These are phyloP conservation scores for Dexiosoma caninum DNA, from an alignment of 2,888 invertebrate genomes.

Conservation along the genomic window DNA sequence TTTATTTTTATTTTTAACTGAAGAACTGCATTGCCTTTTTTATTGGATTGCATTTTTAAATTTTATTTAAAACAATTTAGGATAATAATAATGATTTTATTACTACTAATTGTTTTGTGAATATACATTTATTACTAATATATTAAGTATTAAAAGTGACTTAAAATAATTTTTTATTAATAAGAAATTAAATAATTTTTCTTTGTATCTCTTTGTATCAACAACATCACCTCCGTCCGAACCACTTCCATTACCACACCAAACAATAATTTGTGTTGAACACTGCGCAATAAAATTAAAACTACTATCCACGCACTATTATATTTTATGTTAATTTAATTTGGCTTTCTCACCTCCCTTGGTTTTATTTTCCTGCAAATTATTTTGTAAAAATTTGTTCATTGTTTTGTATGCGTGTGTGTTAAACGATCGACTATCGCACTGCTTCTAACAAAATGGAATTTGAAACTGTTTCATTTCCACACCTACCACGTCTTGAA, in stretches of 20 bases:
- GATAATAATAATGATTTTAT: no score
- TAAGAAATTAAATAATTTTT: constrained; percentile 10
- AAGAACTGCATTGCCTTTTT: no score
- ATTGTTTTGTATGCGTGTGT: constrained; percentile 14
- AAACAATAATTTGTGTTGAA: constrained; percentile 27
- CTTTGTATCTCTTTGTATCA: constrained; percentile 32
- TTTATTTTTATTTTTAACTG: no score
- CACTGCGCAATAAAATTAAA: constrained; percentile 33
- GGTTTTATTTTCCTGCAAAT: not conserved
- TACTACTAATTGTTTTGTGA: no score
- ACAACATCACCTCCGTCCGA: not conserved
- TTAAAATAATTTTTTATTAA: not conserved
- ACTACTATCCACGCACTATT: constrained; percentile 25
- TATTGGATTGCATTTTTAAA: no score
- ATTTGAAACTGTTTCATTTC: not conserved
- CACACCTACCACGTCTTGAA: constrained; percentile 5
- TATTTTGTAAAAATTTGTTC: constrained; percentile 13
- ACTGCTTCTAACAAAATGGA: not conserved
- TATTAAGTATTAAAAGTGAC: not conserved
- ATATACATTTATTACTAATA: no score
- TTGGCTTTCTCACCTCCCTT: not conserved
- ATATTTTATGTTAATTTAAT: not conserved
- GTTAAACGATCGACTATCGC: not conserved
- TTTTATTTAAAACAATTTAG: no score
- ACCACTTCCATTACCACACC: constrained; percentile 9